Evolutionary conservation across 2,113 vertebrate genomes (phyloP).

Genomic region (Pterocles orientalis): DNA sequence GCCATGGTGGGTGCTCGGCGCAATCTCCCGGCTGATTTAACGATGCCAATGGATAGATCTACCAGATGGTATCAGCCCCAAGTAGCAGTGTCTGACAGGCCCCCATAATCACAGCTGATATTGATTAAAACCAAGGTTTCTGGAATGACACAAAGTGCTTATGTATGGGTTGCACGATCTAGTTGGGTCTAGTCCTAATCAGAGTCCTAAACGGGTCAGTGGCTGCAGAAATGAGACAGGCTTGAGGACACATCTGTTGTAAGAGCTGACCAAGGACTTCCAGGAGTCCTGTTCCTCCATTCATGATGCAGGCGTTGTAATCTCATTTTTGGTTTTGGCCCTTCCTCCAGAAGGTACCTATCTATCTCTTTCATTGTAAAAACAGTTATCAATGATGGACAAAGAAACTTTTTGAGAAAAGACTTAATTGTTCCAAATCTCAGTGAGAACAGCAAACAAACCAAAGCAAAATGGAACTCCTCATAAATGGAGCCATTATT

Average conservation of each 20-base stretch:
- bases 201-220: background rate
- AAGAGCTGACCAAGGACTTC: background rate
- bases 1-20: background rate
- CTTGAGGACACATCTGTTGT: background rate
- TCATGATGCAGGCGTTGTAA: background rate
- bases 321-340: background rate
- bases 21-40: background rate
- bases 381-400: background rate
- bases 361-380: background rate
- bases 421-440: background rate
- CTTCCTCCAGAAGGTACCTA: background rate
- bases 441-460: background rate
- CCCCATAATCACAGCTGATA: background rate
- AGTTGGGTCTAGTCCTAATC: background rate
- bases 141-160: background rate
- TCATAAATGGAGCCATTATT: background rate
- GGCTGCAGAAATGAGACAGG: background rate
- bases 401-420: background rate
- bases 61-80: constrained; percentile 11
- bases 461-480: background rate
- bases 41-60: background rate
- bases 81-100: background rate
- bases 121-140: background rate
- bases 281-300: background rate
- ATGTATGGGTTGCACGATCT: background rate